These are phyloP conservation scores for Sclerodermus sp. DNA, from an alignment of 2,888 invertebrate genomes.

Conservation along the genomic window DNA sequence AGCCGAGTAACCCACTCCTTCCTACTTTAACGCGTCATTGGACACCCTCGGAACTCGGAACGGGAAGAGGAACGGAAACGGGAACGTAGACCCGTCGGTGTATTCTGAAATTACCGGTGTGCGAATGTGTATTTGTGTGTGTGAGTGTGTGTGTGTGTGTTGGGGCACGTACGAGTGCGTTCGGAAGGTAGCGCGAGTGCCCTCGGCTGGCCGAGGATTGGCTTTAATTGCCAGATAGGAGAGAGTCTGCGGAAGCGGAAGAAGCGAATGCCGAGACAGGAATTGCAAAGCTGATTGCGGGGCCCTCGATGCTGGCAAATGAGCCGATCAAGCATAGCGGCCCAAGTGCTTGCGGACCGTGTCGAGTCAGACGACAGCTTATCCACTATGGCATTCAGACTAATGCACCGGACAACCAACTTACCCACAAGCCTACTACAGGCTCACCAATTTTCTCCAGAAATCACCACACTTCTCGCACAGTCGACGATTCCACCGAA, in stretches of 20 bases:
- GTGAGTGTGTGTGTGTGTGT: neutral
- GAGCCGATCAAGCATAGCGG: constrained; percentile 34
- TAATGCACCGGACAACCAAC: no score
- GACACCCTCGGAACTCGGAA: constrained; percentile 7
- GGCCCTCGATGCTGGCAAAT: constrained; percentile 23
- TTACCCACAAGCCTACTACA: no score
- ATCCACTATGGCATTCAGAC: neutral
- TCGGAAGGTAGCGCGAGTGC: neutral
- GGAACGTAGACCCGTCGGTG: neutral
- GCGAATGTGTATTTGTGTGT: neutral
- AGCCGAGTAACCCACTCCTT: constrained; percentile 4
- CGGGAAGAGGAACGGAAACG: constrained; percentile 8
- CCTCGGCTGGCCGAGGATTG: constrained; percentile 10
- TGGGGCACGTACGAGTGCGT: neutral
- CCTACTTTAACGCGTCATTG: constrained; percentile 26
- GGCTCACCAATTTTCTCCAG: no score
- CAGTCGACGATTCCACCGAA: no score
- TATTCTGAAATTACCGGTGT: constrained; percentile 15
- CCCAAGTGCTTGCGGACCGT: constrained; percentile 32
- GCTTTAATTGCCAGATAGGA: constrained; percentile 27
- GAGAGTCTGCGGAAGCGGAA: constrained; percentile 17
- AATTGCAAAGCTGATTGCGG: constrained; percentile 19
- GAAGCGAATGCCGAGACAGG: constrained; percentile 19
- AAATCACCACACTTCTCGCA: no score
- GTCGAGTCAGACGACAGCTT: constrained; percentile 21